A percentile compares a stretch with the other conserved stretches of the same genome.
These are phyloP conservation scores for Mythimna impura DNA, from an alignment of 2,888 invertebrate species.

Conservation along the genomic window DNA sequence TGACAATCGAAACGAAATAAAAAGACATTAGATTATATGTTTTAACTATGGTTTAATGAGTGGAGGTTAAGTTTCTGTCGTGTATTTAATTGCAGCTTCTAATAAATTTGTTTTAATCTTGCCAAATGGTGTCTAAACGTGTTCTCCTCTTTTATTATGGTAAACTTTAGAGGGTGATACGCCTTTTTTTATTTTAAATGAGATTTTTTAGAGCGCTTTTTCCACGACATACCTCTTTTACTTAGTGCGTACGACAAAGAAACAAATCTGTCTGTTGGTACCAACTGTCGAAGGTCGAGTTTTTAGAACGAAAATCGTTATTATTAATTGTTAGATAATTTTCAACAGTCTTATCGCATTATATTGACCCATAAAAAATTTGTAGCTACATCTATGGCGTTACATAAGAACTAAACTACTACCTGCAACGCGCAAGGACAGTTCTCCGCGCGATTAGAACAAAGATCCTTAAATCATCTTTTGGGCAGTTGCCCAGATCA, in stretches of 20 bases:
- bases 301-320: not conserved
- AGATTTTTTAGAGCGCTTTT: not conserved
- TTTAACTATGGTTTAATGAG: constrained; percentile 31
- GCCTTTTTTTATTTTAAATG: constrained; percentile 1
- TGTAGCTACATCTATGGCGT: no score
- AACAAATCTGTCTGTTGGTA: no score
- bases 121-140: constrained; percentile 48
- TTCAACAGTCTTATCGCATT: no score
- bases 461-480: no score
- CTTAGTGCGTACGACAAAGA: not conserved
- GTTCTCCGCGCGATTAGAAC: no score
- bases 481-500: no score
- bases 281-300: not conserved
- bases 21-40: constrained; percentile 40
- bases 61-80: constrained; percentile 52
- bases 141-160: constrained; percentile 1
- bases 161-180: not conserved
- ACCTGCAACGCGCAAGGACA: no score
- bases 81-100: constrained; percentile 48
- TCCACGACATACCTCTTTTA: not conserved
- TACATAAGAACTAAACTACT: no score
- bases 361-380: no score
- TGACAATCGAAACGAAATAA: constrained; percentile 29
- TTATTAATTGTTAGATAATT: no score
- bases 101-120: constrained; percentile 44